phyloP scores from a whole-genome alignment of 2,113 vertebrate genomes.

The Megaceryle torquata region DNA sequence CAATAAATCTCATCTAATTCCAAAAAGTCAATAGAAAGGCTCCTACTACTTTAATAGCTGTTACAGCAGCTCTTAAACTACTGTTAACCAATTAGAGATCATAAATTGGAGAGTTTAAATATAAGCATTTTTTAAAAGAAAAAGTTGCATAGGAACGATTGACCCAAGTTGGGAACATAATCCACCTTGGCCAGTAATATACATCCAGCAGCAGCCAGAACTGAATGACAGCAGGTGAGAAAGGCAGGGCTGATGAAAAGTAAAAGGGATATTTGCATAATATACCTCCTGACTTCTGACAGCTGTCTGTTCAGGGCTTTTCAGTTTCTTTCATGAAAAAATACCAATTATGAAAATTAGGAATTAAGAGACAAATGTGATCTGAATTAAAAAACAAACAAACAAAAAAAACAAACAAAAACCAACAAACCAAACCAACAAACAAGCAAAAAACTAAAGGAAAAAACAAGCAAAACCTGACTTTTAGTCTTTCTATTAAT shows the following conservation, averaged over 20 bases:
- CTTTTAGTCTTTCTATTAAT: not conserved
- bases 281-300: not conserved
- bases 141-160: fast-evolving
- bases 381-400: not conserved
- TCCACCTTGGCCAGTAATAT: fast-evolving
- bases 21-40: not conserved
- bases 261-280: not conserved
- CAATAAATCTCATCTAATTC: not conserved
- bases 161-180: not conserved
- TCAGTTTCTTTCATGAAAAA: not conserved
- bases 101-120: not conserved
- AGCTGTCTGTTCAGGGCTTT: not conserved
- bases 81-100: not conserved
- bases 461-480: not conserved
- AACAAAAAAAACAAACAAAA: not conserved
- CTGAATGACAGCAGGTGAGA: not conserved
- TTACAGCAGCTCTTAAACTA: not conserved
- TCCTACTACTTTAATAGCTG: not conserved
- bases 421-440: not conserved
- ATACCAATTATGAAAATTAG: not conserved
- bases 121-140: not conserved
- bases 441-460: not conserved
- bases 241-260: not conserved
- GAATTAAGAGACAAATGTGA: not conserved
- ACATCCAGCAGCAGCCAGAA: not conserved